phyloP scores from a whole-genome alignment of 2,797 vertebrate genomes.

The Malacoraja senta region DNA sequence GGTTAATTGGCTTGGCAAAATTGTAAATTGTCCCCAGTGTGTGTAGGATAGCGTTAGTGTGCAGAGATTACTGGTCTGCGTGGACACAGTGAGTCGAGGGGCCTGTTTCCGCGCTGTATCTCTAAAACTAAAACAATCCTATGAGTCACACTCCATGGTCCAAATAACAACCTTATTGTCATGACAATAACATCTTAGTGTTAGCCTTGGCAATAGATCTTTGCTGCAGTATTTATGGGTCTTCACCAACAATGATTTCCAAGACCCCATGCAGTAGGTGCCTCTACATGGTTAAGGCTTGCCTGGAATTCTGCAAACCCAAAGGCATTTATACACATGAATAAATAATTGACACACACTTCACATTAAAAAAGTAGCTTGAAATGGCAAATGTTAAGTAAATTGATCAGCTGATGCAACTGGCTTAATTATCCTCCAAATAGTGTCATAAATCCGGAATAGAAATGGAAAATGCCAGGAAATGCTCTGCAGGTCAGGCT shows the following conservation, averaged over 20 bases:
- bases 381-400: neutral
- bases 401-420: neutral
- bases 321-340: neutral
- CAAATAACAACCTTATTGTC: neutral
- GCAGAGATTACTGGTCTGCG: too few relatives aligned
- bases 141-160: neutral
- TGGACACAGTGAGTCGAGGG: too few relatives aligned
- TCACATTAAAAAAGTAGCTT: neutral
- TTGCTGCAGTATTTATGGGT: neutral
- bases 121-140: neutral
- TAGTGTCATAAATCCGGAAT: neutral
- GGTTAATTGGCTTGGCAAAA: too few relatives aligned
- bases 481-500: too few relatives aligned
- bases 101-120: too few relatives aligned
- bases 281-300: neutral
- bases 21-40: too few relatives aligned
- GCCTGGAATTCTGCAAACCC: neutral
- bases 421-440: neutral
- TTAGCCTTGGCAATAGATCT: neutral
- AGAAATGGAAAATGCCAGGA: too few relatives aligned
- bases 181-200: constrained; percentile 9
- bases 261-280: neutral
- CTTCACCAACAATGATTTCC: neutral
- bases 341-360: neutral
- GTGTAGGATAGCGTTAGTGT: too few relatives aligned